Evolutionary conservation across 2,797 vertebrate genomes (phyloP).

Genomic region (Gadopsis bispinosus): DNA sequence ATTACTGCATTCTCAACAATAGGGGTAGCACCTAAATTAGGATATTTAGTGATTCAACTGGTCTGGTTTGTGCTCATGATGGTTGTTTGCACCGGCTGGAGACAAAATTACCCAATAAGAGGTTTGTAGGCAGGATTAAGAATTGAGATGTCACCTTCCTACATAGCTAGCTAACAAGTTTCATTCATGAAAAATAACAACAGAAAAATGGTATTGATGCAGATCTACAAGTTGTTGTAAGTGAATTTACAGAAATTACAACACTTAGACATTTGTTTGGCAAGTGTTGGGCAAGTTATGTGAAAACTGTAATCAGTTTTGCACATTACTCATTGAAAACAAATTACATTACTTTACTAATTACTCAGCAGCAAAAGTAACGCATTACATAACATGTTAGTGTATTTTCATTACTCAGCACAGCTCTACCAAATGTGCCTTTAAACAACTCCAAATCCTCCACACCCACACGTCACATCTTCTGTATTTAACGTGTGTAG

Average conservation of each 20-base stretch:
- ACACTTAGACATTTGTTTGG: slow-evolving; percentile 8
- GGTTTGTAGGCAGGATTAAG: neutral
- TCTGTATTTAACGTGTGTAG: neutral
- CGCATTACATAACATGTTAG: neutral
- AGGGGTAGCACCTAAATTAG: neutral
- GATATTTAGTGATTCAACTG: slow-evolving; percentile 11
- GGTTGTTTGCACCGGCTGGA: neutral
- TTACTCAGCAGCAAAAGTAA: neutral
- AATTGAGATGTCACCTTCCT: neutral
- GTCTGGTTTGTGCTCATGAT: slow-evolving; percentile 6
- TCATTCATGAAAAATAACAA: neutral
- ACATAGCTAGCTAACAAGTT: neutral
- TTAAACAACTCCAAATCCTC: neutral
- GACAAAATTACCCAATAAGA: neutral
- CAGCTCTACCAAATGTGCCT: too few relatives aligned
- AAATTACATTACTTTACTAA: slow-evolving; percentile 13
- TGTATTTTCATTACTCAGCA: neutral
- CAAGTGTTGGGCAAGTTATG: neutral
- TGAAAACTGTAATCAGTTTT: neutral
- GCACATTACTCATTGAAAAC: too few relatives aligned
- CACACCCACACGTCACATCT: neutral
- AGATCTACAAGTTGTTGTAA: slow-evolving; percentile 5
- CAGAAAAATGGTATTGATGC: slow-evolving; percentile 14
- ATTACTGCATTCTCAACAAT: slow-evolving; percentile 20
- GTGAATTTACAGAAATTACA: neutral